Conservation (phyloP, 2,888 invertebrate genomes). For the Hedychridium roseum region DNA sequence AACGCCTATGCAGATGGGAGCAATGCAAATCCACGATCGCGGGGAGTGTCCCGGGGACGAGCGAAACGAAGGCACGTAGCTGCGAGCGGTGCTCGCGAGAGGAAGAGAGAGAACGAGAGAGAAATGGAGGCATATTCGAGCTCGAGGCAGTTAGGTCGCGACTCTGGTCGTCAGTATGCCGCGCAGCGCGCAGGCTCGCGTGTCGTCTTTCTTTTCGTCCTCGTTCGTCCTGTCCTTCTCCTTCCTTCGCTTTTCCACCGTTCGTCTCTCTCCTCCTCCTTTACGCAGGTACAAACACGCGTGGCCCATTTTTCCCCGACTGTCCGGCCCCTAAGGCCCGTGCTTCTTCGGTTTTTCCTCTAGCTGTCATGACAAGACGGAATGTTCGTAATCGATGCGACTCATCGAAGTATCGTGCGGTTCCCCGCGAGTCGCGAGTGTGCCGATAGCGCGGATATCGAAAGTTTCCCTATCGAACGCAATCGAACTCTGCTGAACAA, state of each 20-base stretch:
- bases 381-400: background rate
- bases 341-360: too few relatives aligned
- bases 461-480: background rate
- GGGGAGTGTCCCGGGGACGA: background rate
- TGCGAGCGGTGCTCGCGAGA: constrained; percentile 23
- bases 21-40: constrained; percentile 1
- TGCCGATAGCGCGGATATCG: background rate
- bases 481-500: too few relatives aligned
- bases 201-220: constrained; percentile 34
- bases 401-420: constrained; percentile 1
- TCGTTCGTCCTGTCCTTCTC: constrained; percentile 14
- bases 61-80: constrained; percentile 12
- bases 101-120: constrained; percentile 17
- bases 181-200: constrained; percentile 62
- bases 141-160: constrained; percentile 41
- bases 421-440: constrained; percentile 5
- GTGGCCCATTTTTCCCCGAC: constrained; percentile 8
- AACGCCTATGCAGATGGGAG: too few relatives aligned
- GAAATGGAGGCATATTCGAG: constrained; percentile 19
- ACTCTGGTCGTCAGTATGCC: constrained; percentile 56
- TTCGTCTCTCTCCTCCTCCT: constrained; percentile 10
- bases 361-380: background rate
- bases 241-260: background rate
- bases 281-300: constrained; percentile 48
- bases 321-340: too few relatives aligned